Evolutionary conservation across 1,140 invertebrate species (phyloP), one percentile per base, ranked within the genome.

Genomic region (Drusus annulatus): DNA sequence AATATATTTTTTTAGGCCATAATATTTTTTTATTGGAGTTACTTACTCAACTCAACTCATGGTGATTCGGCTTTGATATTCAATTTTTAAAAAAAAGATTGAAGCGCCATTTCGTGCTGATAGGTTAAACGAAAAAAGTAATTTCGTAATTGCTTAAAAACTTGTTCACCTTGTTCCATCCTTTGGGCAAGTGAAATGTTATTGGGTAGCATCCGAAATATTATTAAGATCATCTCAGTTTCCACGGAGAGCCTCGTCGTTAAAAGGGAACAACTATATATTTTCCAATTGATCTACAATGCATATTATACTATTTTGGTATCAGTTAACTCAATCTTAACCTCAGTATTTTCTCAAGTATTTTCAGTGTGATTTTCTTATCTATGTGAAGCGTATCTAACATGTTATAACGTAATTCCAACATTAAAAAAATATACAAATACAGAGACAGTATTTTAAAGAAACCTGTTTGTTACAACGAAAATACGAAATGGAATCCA

Each of bases 401-500:
- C 5, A 28, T 28, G 25, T n/a, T n/a, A n/a, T n/a, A 28, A 28
- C 5, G 25, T 28, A 5, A 2, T 28, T 28, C 5, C 5, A 28
- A 28, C 25, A 28, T 28, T 28, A 28, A 28, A n/a, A n/a, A n/a
- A n/a, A n/a, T n/a, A n/a, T 8, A 7, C 2, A 36, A 0, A 36
- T 7, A 36, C 2, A 36, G 5, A 8, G 2, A 28, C 2, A 36
- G 5, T 45, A 1, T 45, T 13, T 2, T 45, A 45, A 45, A 1
- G 1, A 10, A 13, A 45, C 13, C 1, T 45, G 0, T 45, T 13
- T 45, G 8, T 84, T 78, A 84, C 84, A 87, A 86, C 25, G 90
- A 90, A 83, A 90, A 90, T 84, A 90, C 90, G 86, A 16, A 89
- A 91, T 81, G 89, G 90, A 7, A 90, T 90, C 60, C 80, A 83